Base-by-base conservation (phyloP, 2,888 invertebrate genomes). In the Epinotia demarniana region DNA sequence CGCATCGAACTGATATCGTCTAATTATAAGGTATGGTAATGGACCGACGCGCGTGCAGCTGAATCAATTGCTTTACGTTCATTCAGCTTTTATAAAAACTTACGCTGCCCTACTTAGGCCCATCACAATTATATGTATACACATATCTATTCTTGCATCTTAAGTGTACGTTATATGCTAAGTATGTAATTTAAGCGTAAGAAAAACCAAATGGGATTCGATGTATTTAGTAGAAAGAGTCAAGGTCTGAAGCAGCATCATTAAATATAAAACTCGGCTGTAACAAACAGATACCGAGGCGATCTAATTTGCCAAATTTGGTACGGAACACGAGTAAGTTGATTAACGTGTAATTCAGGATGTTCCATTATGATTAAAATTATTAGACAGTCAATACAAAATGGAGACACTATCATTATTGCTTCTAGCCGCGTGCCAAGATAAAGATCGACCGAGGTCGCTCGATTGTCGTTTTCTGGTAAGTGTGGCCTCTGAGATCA, bases 1-100 rank as follows among this genome's bases (percentile, higher is more conserved):
- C 90, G 89, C 89, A 88, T 92, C 91, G 90, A 90, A 91, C 91
- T 90, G 92, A 93, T 92, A 93, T 92, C 89, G 88, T 89, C 90
- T 93, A 93, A 93, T 93, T 93, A 93, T 90, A 91, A 90, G 91
- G 91, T 90, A 90, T 83, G 88, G 89, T 84, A 82, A 87, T 85
- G 83, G 84, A 84, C 82, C 82, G 84, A 83, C 81, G 84, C 82
- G 82, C 80, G 81, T 81, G 81, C 82, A 81, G 81, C 78, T 81
- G 81, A 82, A 81, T 85, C 85, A 83, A 85, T 86, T 82, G 85
- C 81, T 81, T 77, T 81, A 76, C 77, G 79, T 82, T 81, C 80
- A 81, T 84, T 83, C 81, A 80, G 74, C 76, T 81, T 81, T 81
- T 80, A 79, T 73, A 70, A 75, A 77, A 62, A 75, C 46, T 11